Percentiles rank a stretch among this genome's conserved stretches.
phyloP scores from a whole-genome alignment of 1,140 invertebrate genomes.

The Drosophila arawakana region DNA sequence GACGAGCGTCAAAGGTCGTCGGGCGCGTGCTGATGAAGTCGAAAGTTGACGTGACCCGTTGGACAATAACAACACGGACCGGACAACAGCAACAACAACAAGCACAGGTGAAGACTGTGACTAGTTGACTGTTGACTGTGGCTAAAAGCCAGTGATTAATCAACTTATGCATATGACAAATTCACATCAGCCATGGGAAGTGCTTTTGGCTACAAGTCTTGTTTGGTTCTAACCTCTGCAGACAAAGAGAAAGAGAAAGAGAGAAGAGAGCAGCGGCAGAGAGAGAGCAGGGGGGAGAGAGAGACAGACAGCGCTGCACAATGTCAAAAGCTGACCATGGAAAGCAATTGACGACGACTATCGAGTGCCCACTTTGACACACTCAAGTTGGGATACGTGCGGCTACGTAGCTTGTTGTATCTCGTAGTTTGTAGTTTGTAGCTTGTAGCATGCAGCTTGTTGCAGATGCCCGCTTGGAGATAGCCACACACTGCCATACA shows the following conservation, averaged over 20 bases:
- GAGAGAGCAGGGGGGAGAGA: too few species aligned
- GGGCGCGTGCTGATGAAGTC: conserved; percentile 59
- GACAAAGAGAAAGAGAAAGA: neutral
- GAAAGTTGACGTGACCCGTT: conserved; percentile 62
- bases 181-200: conserved; percentile 51
- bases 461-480: conserved; percentile 65
- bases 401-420: conserved; percentile 33
- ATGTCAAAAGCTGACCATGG: conserved; percentile 60
- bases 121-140: conserved; percentile 14
- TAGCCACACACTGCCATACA: conserved; percentile 71
- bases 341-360: conserved; percentile 21
- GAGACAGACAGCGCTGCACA: conserved; percentile 7
- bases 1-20: conserved; percentile 55
- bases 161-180: conserved; percentile 63
- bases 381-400: conserved; percentile 59
- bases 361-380: conserved; percentile 60
- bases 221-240: neutral
- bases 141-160: conserved; percentile 59
- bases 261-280: too few species aligned
- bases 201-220: neutral
- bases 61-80: conserved; percentile 12
- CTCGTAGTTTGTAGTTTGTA: conserved; percentile 30
- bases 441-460: conserved; percentile 25
- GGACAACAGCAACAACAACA: neutral
- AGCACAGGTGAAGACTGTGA: conserved; percentile 18